phyloP scores from a whole-genome alignment of 2,113 vertebrate genomes.

The Felis chaus region DNA sequence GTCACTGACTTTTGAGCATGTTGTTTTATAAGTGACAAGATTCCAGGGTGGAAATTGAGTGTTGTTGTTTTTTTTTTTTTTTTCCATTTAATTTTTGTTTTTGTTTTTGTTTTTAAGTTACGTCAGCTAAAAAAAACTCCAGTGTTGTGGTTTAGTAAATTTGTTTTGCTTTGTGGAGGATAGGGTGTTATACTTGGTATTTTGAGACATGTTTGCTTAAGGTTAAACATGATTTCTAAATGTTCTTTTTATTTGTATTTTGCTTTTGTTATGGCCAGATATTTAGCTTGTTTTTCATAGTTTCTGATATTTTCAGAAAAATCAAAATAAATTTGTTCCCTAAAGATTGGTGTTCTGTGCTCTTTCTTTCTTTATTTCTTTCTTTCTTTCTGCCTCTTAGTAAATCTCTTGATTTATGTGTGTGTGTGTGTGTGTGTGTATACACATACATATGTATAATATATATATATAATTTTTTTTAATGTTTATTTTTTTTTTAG shows the following conservation, averaged over 20 bases:
- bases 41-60: not conserved
- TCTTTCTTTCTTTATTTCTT: constrained; percentile 30
- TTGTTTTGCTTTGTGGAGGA: constrained; percentile 24
- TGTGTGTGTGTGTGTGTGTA: no score
- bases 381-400: constrained; percentile 34
- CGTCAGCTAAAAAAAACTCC: not conserved
- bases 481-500: no score
- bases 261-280: constrained; percentile 29
- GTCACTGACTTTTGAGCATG: constrained; percentile 26
- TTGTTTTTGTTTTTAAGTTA: not conserved
- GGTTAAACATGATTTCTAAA: constrained; percentile 17
- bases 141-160: not conserved
- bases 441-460: no score
- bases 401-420: constrained; percentile 22
- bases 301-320: constrained; percentile 69
- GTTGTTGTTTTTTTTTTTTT: not conserved
- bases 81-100: not conserved
- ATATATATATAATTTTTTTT: no score
- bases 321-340: constrained; percentile 55
- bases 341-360: constrained; percentile 41
- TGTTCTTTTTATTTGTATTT: constrained; percentile 51
- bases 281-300: constrained; percentile 54
- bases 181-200: not conserved
- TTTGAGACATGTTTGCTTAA: constrained; percentile 30
- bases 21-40: constrained; percentile 24